Percentiles rank a stretch among this genome's conserved stretches.
Evolutionary conservation across 2,888 invertebrate species (phyloP).

Genomic region (Dolichopus griseipennis): DNA sequence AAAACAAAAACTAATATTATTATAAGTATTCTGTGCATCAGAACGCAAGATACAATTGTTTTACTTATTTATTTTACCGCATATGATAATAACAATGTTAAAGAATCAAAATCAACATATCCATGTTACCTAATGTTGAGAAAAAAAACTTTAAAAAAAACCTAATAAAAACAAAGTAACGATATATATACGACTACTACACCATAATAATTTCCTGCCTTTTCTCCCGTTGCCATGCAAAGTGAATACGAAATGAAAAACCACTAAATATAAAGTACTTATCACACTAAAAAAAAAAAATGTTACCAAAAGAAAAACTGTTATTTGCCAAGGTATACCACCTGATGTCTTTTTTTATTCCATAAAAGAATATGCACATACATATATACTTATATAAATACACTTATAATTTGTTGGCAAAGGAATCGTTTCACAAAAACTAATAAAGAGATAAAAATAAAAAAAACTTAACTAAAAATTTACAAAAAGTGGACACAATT

Average conservation of each 20-base stretch:
- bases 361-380: neutral
- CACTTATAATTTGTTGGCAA: no score
- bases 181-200: neutral
- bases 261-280: conserved; percentile 1
- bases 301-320: neutral
- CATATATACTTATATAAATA: neutral
- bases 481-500: no score
- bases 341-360: neutral
- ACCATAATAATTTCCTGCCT: neutral
- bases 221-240: neutral
- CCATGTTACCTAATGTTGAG: neutral
- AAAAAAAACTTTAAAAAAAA: neutral
- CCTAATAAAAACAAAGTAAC: neutral
- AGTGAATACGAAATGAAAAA: neutral
- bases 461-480: no score
- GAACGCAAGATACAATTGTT: no score
- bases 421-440: no score
- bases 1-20: no score
- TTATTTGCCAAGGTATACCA: neutral
- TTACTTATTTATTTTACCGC: no score
- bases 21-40: no score
- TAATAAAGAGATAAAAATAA: no score
- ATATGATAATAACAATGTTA: neutral
- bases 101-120: neutral
- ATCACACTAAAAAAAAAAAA: neutral